Percentiles rank a stretch among this genome's conserved stretches.
phyloP scores from a whole-genome alignment of 2,113 vertebrate species.

The Lathamus discolor region DNA sequence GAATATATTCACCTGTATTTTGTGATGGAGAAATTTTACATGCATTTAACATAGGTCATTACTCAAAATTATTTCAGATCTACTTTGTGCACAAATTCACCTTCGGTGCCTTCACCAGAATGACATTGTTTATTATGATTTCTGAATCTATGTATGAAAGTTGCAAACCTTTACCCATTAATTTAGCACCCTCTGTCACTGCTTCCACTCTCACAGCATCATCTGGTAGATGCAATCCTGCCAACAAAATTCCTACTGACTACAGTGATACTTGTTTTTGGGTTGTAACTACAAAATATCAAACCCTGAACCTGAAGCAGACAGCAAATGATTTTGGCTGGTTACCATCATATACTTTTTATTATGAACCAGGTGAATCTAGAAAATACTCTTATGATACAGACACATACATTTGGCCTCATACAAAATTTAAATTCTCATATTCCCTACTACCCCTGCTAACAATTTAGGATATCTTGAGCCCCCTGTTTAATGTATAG shows the following conservation, averaged over 20 bases:
- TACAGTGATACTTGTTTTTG: neutral
- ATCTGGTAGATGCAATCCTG: neutral
- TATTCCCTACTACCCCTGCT: neutral
- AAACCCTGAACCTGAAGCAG: neutral
- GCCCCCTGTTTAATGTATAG: neutral
- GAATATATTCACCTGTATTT: neutral
- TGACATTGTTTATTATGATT: neutral
- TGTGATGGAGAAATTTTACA: neutral
- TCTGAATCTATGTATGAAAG: neutral
- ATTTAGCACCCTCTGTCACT: neutral
- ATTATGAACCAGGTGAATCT: neutral
- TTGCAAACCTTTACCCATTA: neutral
- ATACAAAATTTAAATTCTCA: neutral
- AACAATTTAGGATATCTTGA: neutral
- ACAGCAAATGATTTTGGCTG: neutral
- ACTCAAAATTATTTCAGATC: neutral
- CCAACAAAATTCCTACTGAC: neutral
- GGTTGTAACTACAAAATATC: neutral
- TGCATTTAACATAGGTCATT: fast-evolving
- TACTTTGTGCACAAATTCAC: neutral
- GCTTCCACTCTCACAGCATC: neutral
- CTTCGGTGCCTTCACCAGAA: neutral
- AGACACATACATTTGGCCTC: neutral
- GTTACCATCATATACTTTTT: neutral
- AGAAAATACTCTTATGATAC: neutral